phyloP scores from a whole-genome alignment of 2,797 vertebrate species.

The Cheirogaleus major region DNA sequence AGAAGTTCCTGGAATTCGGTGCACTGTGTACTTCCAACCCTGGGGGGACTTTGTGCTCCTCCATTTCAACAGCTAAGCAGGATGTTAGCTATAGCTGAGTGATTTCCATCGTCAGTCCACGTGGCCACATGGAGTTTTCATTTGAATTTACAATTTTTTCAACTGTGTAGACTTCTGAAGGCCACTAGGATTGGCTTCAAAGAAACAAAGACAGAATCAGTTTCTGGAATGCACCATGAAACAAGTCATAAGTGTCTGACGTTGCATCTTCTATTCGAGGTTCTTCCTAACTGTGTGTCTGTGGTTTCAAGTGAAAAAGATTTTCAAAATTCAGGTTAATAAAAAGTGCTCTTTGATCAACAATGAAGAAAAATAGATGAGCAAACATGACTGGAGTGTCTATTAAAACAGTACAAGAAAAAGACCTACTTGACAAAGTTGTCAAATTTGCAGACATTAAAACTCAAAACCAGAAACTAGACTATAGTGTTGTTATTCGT shows the following conservation, averaged over 20 bases:
- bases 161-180: neutral
- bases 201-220: neutral
- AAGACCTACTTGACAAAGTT: neutral
- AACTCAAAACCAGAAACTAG: neutral
- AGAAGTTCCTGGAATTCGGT: neutral
- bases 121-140: neutral
- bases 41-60: neutral
- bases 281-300: neutral
- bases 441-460: neutral
- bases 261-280: neutral
- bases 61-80: neutral
- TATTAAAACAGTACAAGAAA: neutral
- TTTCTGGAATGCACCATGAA: neutral
- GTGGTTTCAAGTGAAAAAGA: neutral
- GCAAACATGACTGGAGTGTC: neutral
- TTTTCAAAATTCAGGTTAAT: neutral
- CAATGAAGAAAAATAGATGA: neutral
- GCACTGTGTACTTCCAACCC: neutral
- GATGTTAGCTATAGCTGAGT: accelerated
- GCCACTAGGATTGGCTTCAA: neutral
- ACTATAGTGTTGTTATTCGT: neutral
- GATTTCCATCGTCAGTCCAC: neutral
- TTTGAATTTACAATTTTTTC: neutral
- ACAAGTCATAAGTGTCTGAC: neutral
- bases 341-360: neutral